Conservation (phyloP, 2,113 vertebrate species). For the Lutjanus erythropterus region DNA sequence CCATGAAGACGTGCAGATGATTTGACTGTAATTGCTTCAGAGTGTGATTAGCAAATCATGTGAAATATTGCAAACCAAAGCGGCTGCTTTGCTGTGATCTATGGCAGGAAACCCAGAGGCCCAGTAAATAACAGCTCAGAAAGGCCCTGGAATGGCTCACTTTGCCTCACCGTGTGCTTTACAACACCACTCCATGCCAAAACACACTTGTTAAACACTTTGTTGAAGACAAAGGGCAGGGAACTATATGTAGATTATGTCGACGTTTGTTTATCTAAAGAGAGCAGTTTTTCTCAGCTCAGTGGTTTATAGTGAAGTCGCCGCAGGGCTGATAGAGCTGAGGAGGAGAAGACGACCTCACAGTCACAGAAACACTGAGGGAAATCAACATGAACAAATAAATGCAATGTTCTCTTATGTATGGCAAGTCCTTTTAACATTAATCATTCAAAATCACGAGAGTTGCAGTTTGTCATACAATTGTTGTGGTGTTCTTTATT, state of each 20-base stretch:
- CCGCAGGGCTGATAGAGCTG: neutral
- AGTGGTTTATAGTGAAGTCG: neutral
- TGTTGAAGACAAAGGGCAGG: constrained; percentile 35
- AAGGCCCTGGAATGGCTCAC: constrained; percentile 33
- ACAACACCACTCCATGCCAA: constrained; percentile 24
- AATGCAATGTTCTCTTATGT: constrained; percentile 25
- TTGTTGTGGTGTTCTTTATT: too few relatives aligned
- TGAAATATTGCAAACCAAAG: constrained; percentile 50
- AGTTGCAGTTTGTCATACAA: too few relatives aligned
- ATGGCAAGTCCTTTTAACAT: too few relatives aligned
- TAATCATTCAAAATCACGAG: too few relatives aligned
- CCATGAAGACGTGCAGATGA: constrained; percentile 15
- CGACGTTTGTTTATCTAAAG: constrained; percentile 21
- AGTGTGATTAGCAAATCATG: constrained; percentile 28
- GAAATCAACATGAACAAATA: neutral
- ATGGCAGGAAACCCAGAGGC: constrained; percentile 12
- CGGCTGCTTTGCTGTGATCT: constrained; percentile 7
- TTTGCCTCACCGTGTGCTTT: constrained; percentile 36
- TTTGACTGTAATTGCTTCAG: constrained; percentile 47
- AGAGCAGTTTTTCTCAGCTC: constrained; percentile 7
- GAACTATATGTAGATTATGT: constrained; percentile 19
- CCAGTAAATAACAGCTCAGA: constrained; percentile 33
- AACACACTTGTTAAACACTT: constrained; percentile 49
- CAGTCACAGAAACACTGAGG: neutral
- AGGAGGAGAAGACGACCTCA: neutral